Conservation (phyloP, 2,888 invertebrate species). For the Flexamia atlantica region DNA sequence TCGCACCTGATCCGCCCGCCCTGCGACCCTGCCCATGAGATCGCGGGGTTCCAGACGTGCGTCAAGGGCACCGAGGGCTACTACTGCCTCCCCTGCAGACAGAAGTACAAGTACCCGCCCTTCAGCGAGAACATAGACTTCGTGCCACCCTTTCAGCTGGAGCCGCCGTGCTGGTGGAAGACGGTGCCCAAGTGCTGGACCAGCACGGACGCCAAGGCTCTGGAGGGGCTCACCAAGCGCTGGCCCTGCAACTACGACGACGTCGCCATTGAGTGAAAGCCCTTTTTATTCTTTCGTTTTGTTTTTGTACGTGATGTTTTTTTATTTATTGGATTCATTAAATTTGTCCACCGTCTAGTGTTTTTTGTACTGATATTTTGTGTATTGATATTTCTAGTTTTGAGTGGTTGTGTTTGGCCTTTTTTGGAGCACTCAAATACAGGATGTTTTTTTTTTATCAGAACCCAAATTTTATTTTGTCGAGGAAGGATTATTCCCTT, state of each 20-base stretch:
- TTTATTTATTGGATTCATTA: not conserved
- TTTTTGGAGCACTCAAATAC: no score
- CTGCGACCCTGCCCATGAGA: conserved; percentile 19
- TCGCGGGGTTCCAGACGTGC: conserved; percentile 19
- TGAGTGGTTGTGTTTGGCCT: no score
- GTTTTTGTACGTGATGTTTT: no score
- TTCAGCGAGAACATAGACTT: conserved; percentile 54
- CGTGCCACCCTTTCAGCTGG: not conserved
- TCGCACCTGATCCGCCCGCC: conserved; percentile 43
- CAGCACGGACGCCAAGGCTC: not conserved
- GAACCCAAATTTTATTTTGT: no score
- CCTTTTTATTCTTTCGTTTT: not conserved
- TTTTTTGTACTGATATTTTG: no score
- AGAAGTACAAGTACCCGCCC: conserved; percentile 44
- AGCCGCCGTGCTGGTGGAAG: conserved; percentile 49
- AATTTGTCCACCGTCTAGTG: not conserved
- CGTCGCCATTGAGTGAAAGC: not conserved
- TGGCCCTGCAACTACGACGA: conserved; percentile 37
- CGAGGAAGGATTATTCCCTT: no score
- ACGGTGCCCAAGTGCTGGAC: not conserved
- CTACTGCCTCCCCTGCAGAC: conserved; percentile 45
- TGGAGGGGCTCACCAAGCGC: not conserved
- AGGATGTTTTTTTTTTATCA: no score
- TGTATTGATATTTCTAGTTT: no score
- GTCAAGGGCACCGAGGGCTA: not conserved